A percentile compares a stretch with the other conserved stretches of the same genome.
phyloP scores from a whole-genome alignment of 2,797 vertebrate genomes.

The Megalops cyprinoides region DNA sequence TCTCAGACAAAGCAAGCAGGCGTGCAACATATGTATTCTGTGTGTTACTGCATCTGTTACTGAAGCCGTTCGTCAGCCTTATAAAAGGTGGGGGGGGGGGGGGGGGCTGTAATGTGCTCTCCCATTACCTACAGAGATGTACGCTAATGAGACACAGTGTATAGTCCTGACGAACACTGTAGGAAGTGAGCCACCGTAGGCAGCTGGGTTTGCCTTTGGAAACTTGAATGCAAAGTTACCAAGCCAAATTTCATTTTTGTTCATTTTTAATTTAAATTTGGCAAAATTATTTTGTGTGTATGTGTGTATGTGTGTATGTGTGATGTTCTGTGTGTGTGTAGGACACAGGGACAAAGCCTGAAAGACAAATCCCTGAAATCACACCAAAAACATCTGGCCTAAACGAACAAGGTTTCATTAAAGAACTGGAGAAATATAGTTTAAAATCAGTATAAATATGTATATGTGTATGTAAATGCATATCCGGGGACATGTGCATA shows the following conservation, averaged over 20 bases:
- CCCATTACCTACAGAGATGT: neutral
- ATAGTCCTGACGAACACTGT: neutral
- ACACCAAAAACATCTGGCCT: neutral
- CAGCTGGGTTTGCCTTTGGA: neutral
- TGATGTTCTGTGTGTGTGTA: neutral
- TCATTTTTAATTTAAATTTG: neutral
- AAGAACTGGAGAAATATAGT: too few relatives aligned
- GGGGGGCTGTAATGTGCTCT: neutral
- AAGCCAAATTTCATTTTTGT: neutral
- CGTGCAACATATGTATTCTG: constrained; percentile 76
- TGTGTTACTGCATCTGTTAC: constrained; percentile 65
- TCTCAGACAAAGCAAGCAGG: constrained; percentile 79
- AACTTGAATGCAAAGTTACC: neutral
- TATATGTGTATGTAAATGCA: too few relatives aligned
- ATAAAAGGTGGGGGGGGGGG: neutral
- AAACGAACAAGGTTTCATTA: neutral
- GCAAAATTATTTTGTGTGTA: neutral
- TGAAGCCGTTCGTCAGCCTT: constrained; percentile 57
- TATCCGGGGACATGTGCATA: too few relatives aligned
- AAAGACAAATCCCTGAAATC: neutral
- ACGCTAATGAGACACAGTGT: neutral
- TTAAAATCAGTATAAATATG: too few relatives aligned
- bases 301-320: neutral
- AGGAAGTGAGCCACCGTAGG: too few relatives aligned
- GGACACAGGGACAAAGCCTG: neutral